Evolutionary conservation across 2,888 invertebrate genomes (phyloP), one percentile per base, ranked within the genome.

Genomic region (Coenonympha glycerion): DNA sequence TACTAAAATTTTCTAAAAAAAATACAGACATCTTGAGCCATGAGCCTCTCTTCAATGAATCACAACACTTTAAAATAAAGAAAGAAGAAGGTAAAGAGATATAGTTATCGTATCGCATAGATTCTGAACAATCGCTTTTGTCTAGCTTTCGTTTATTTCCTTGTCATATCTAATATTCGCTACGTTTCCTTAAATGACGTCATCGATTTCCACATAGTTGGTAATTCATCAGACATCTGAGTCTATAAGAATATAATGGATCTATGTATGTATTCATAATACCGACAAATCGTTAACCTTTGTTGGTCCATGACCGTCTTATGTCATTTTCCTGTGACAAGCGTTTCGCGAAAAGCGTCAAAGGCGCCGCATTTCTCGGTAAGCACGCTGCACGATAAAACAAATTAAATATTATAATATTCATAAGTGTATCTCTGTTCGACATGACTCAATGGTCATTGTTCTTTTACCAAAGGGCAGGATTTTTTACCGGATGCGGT

Each of bases 401-500:
- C 28, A 34, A 33, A 47, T 46, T 24, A 39, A 34, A 46, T 47
- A 53, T 36, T 44, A 31, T 22, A 21, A 34, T 24, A 33, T 31
- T 37, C n/a, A 42, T 39, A 28, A 34, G 24, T 24, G 13, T 26
- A 8, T 33, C 8, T 41, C 9, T 28, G 6, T 39, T 4, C 22
- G 18, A 24, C 26, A 19, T 57, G 57, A 57, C 40, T 57, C 53
- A 55, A 60, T 56, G 53, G 56, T 61, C 49, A 47, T 55, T 56
- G 51, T 55, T 50, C 41, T 46, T 30, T 40, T 47, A 67, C 69
- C 69, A 72, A 68, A 60, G 63, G 63, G 62, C 48, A 51, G n/a
- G n/a, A n/a, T 55, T 41, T 49, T 53, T 47, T 54, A 66, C 60
- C 68, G 79, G 79, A 78, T 64, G n/a, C n/a, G n/a, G n/a, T n/a